A percentile compares a stretch with the other conserved stretches of the same genome.
Evolutionary conservation across 2,888 invertebrate genomes (phyloP).

Genomic region (Nephrocerus scutellatus): DNA sequence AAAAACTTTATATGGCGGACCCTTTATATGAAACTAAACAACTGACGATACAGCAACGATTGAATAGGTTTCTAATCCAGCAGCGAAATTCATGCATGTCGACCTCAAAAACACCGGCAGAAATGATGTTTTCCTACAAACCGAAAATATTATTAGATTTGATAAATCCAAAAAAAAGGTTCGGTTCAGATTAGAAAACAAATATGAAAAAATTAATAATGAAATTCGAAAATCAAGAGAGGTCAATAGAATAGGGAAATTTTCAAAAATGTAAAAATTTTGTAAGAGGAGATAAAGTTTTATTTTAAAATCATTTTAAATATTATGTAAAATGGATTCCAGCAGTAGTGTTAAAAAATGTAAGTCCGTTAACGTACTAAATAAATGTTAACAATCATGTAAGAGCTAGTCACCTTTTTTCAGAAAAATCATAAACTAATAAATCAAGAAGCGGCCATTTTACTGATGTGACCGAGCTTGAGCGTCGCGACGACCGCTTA

Average conservation of each 20-base stretch:
- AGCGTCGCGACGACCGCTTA: too few species aligned
- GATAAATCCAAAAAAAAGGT: constrained; percentile 5
- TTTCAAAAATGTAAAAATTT: too few species aligned
- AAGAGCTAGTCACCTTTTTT: too few species aligned
- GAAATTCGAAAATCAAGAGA: too few species aligned
- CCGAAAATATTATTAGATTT: constrained; percentile 6
- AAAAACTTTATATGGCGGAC: too few species aligned
- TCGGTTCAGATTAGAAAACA: constrained; percentile 3
- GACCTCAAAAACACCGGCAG: constrained; percentile 7
- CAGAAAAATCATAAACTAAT: too few species aligned
- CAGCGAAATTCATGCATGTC: constrained; percentile 6
- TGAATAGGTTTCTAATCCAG: constrained; percentile 5
- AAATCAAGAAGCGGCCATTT: too few species aligned
- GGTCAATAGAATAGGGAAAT: too few species aligned
- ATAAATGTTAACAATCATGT: constrained; percentile 14
- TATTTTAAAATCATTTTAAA: constrained; percentile 12
- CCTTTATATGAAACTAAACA: constrained; percentile 6
- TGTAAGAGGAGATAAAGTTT: constrained; percentile 5
- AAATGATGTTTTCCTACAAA: constrained; percentile 6
- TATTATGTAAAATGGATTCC: constrained; percentile 10
- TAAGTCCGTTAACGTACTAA: constrained; percentile 9
- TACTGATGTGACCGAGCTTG: too few species aligned
- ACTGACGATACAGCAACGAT: constrained; percentile 6
- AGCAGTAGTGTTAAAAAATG: constrained; percentile 2
- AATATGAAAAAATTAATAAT: constrained; percentile 6